These are phyloP conservation scores for Mantis religiosa DNA, from an alignment of 2,888 invertebrate species.

Conservation along the genomic window DNA sequence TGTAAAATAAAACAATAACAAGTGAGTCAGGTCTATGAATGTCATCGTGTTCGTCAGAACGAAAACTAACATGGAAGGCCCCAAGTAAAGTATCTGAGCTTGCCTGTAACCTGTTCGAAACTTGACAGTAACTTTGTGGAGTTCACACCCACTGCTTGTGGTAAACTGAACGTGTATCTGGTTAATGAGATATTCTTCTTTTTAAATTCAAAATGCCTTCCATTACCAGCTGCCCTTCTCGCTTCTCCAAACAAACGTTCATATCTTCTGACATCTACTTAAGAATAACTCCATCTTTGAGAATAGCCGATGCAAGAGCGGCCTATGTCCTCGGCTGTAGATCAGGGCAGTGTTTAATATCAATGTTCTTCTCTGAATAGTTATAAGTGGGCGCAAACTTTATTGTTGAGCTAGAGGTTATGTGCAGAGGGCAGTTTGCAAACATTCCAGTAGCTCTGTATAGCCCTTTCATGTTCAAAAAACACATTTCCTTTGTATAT, in stretches of 20 bases:
- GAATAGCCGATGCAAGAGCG: not conserved
- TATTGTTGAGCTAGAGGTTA: no score
- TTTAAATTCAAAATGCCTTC: slow-evolving; percentile 14
- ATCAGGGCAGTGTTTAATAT: not conserved
- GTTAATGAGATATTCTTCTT: slow-evolving; percentile 17
- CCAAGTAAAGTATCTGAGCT: not conserved
- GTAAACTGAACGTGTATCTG: slow-evolving; percentile 4
- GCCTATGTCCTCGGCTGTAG: not conserved
- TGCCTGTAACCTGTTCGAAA: not conserved
- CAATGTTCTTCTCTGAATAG: not conserved
- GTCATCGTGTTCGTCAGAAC: not conserved
- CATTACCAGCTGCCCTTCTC: slow-evolving; percentile 5
- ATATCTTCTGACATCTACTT: slow-evolving; percentile 21
- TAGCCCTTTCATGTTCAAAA: no score
- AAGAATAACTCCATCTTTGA: not conserved
- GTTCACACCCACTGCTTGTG: slow-evolving; percentile 2
- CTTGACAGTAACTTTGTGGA: not conserved
- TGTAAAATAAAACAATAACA: no score
- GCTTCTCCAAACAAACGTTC: slow-evolving; percentile 10
- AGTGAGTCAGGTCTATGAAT: not conserved
- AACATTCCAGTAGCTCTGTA: no score
- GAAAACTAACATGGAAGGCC: not conserved
- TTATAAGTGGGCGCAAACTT: no score
- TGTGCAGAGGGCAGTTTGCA: no score
- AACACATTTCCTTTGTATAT: no score